Conservation (phyloP, 1,140 invertebrate species). For the Oncopodura yosiiana region DNA sequence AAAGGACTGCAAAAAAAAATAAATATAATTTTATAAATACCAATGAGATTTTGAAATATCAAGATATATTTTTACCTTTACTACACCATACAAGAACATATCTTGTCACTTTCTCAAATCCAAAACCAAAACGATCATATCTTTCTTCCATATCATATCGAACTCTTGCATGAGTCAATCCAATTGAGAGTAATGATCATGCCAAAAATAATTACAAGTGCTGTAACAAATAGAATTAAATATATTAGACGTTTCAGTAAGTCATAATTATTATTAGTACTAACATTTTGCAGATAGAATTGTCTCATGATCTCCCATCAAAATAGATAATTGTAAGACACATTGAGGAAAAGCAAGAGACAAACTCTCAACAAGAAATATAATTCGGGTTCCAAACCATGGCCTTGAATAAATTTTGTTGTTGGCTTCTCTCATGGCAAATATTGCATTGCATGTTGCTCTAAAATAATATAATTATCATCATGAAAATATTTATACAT, state of each 20-base stretch:
- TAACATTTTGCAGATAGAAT: slow-evolving; percentile 18
- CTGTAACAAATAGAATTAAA: slow-evolving; percentile 3
- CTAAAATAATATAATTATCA: slow-evolving; percentile 7
- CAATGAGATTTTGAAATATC: background rate
- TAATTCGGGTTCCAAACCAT: slow-evolving; percentile 14
- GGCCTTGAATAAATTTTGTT: slow-evolving; percentile 18
- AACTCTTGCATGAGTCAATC: slow-evolving; percentile 25
- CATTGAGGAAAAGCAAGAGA: slow-evolving; percentile 23
- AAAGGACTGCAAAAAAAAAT: slow-evolving; percentile 20
- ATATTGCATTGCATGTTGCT: slow-evolving; percentile 20
- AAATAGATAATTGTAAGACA: slow-evolving; percentile 18
- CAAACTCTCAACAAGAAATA: slow-evolving; percentile 27
- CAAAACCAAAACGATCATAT: slow-evolving; percentile 23
- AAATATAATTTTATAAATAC: background rate
- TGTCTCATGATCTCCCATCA: slow-evolving; percentile 23
- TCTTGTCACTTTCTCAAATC: slow-evolving; percentile 20
- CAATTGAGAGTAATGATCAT: slow-evolving; percentile 6
- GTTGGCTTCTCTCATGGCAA: slow-evolving; percentile 17
- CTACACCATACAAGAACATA: slow-evolving; percentile 17
- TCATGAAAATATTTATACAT: background rate
- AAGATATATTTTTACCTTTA: slow-evolving; percentile 30
- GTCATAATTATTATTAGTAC: background rate
- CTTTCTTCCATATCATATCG: slow-evolving; percentile 20
- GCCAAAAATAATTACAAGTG: slow-evolving; percentile 14
- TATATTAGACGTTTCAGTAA: background rate